These are phyloP conservation scores for Strongylocentrotus purpuratus DNA, from an alignment of 35 echinoderm and acorn worm genomes.

Conservation along the genomic window DNA sequence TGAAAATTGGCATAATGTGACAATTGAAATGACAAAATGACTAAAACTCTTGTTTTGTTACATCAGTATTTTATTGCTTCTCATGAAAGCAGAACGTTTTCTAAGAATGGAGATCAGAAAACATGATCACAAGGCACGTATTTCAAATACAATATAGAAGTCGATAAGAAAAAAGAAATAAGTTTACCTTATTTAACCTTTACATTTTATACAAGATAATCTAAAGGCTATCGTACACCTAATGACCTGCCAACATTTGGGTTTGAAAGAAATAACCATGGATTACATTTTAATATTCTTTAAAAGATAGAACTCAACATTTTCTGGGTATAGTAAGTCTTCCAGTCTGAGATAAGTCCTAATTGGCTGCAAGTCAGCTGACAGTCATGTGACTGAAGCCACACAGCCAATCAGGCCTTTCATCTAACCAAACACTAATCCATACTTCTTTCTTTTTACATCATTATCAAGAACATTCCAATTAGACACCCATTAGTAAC, in stretches of 20 bases:
- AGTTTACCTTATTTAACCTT: not conserved
- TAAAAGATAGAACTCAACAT: no score
- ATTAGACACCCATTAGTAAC: no score
- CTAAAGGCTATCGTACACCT: not conserved
- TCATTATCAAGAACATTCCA: no score
- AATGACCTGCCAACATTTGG: not conserved
- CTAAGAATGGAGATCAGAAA: not conserved
- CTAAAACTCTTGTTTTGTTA: not conserved
- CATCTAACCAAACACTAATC: no score
- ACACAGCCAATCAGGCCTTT: no score
- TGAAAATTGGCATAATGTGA: not conserved
- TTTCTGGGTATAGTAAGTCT: no score
- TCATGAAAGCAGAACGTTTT: not conserved
- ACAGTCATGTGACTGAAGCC: no score
- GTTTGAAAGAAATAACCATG: no score
- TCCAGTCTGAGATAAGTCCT: no score
- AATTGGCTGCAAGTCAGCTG: no score
- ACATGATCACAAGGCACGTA: not conserved
- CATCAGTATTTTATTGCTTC: not conserved
- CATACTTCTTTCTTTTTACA: no score
- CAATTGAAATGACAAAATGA: not conserved
- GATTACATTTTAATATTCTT: no score
- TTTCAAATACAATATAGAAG: not conserved
- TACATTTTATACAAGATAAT: not conserved
- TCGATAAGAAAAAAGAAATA: not conserved